phyloP scores from a whole-genome alignment of 1,140 invertebrate species.

The Charaxes varanes region DNA sequence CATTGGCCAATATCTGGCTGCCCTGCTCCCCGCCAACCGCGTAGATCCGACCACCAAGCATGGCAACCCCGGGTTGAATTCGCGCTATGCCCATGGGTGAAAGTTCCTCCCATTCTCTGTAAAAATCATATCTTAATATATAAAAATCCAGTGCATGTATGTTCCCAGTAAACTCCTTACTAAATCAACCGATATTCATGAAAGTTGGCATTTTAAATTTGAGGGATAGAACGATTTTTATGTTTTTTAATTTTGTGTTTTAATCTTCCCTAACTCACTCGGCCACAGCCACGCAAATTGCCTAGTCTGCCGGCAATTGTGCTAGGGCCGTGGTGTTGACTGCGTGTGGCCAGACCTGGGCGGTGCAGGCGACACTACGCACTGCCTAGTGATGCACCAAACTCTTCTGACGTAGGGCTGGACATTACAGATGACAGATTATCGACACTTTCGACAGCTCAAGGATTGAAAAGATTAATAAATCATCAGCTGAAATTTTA shows the following conservation, averaged over 20 bases:
- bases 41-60: slow-evolving; percentile 92
- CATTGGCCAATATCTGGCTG: slow-evolving; percentile 92
- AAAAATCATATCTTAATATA: slow-evolving; percentile 9
- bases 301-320: too few relatives aligned
- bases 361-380: slow-evolving; percentile 20
- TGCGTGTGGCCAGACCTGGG: slow-evolving; percentile 41
- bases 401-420: background rate
- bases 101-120: slow-evolving; percentile 86
- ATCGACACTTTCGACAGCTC: slow-evolving; percentile 5
- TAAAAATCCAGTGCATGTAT: too few relatives aligned
- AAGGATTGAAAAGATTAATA: too few relatives aligned
- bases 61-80: slow-evolving; percentile 92
- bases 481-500: too few relatives aligned
- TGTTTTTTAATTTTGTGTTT: too few relatives aligned
- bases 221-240: too few relatives aligned
- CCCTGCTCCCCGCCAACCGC: slow-evolving; percentile 94
- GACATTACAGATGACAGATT: too few relatives aligned
- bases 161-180: too few relatives aligned
- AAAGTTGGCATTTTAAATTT: too few relatives aligned
- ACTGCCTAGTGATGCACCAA: background rate
- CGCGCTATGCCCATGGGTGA: slow-evolving; percentile 89
- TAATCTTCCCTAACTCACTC: too few relatives aligned
- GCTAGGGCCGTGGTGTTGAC: slow-evolving; percentile 32
- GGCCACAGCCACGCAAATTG: too few relatives aligned
- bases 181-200: too few relatives aligned